These are phyloP conservation scores for Psilopsiagon aymara DNA, from an alignment of 2,113 vertebrate species.

Conservation along the genomic window DNA sequence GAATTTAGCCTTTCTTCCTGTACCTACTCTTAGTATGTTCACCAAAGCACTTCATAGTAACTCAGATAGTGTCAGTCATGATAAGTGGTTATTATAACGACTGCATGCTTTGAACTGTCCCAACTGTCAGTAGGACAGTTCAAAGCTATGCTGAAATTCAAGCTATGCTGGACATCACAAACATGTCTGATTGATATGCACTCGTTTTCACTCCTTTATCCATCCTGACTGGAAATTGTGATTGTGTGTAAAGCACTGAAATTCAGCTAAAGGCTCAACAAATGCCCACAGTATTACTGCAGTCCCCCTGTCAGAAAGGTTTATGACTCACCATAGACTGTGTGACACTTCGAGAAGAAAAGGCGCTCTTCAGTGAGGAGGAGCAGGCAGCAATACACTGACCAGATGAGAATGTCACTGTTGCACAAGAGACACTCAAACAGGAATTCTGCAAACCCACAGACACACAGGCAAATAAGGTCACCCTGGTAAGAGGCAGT, in stretches of 20 bases:
- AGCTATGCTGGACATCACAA: not conserved
- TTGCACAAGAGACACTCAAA: conserved; percentile 82
- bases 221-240: not conserved
- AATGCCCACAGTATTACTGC: not conserved
- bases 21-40: not conserved
- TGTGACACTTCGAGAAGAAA: conserved; percentile 95
- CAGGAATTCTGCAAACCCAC: conserved; percentile 79
- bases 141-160: not conserved
- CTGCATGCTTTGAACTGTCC: not conserved
- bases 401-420: conserved; percentile 87
- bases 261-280: conserved; percentile 10
- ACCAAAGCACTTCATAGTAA: not conserved
- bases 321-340: conserved; percentile 88
- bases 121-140: not conserved
- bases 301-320: not conserved
- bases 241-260: not conserved
- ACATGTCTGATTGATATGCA: not conserved
- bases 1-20: not conserved
- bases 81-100: not conserved
- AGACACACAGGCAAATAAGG: not conserved
- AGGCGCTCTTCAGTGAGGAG: conserved; percentile 86
- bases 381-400: conserved; percentile 86
- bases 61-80: not conserved
- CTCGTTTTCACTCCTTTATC: not conserved
- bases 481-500: not conserved